phyloP scores from a whole-genome alignment of 2,113 vertebrate genomes.

The Periophthalmus modestus region DNA sequence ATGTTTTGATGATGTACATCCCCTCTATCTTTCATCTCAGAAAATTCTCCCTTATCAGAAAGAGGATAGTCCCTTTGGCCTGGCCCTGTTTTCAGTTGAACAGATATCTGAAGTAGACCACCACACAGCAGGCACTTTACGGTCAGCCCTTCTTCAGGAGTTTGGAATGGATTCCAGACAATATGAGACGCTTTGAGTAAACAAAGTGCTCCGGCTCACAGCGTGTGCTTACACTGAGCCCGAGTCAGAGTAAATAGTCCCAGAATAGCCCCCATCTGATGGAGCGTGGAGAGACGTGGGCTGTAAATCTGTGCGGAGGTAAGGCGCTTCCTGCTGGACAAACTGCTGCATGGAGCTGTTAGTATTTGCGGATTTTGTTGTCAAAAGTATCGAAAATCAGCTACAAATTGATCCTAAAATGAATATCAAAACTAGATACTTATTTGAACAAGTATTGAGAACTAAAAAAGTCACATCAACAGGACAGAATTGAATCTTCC shows the following conservation, averaged over 20 bases:
- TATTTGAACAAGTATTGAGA: too few species aligned
- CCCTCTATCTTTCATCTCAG: not conserved
- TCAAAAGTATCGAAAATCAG: too few species aligned
- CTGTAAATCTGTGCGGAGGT: constrained; percentile 31
- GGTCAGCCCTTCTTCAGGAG: constrained; percentile 21
- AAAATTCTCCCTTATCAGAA: not conserved
- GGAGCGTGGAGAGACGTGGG: constrained; percentile 14
- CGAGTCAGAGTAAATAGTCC: constrained; percentile 60
- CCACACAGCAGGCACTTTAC: constrained; percentile 16
- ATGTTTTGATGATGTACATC: not conserved
- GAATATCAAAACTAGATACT: too few species aligned
- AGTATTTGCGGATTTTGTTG: not conserved
- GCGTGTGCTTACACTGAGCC: constrained; percentile 50
- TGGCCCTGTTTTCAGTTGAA: constrained; percentile 4
- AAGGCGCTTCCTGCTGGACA: constrained; percentile 14
- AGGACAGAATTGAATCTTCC: too few species aligned
- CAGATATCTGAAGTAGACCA: constrained; percentile 18
- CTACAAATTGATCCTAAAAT: too few species aligned
- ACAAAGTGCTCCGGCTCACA: constrained; percentile 23
- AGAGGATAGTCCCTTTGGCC: not conserved
- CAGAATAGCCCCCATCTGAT: constrained; percentile 44
- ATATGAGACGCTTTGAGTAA: constrained; percentile 43
- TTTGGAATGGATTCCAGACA: constrained; percentile 37
- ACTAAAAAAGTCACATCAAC: too few species aligned
- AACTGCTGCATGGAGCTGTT: constrained; percentile 3